phyloP scores from a whole-genome alignment of 2,888 invertebrate genomes.

The Nematopogon swammerdamellus region DNA sequence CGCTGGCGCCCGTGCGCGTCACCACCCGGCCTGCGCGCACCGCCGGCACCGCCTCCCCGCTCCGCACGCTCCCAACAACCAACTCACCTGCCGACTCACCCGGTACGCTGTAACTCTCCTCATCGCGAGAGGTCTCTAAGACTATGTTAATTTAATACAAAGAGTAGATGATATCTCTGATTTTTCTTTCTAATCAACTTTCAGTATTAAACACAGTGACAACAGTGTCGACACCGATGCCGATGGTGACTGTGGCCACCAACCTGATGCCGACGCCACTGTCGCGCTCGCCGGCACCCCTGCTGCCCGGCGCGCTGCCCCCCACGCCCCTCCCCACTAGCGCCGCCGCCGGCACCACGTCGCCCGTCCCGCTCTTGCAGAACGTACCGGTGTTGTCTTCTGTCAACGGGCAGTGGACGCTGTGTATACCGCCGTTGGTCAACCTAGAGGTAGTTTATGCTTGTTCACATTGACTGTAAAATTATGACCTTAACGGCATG shows the following conservation, averaged over 20 bases:
- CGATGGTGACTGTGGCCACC: slow-evolving; percentile 10
- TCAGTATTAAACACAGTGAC: too few species aligned
- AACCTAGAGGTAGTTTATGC: neutral
- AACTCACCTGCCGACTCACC: too few species aligned
- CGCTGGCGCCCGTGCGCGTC: slow-evolving; percentile 26
- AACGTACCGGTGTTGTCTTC: slow-evolving; percentile 44
- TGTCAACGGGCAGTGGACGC: slow-evolving; percentile 47
- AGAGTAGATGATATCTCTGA: too few species aligned
- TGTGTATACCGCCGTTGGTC: slow-evolving; percentile 42
- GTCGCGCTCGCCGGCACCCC: slow-evolving; percentile 7
- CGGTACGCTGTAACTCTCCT: too few species aligned
- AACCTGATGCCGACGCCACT: neutral
- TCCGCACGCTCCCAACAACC: too few species aligned
- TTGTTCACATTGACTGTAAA: too few species aligned
- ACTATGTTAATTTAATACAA: too few species aligned
- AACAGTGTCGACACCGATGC: slow-evolving; percentile 22
- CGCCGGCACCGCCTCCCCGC: neutral
- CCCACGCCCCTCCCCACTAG: neutral
- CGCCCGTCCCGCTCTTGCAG: slow-evolving; percentile 26
- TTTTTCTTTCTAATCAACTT: too few species aligned
- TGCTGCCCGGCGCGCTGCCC: slow-evolving; percentile 4
- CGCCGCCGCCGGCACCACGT: neutral
- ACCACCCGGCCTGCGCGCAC: slow-evolving; percentile 26
- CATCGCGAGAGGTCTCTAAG: too few species aligned
- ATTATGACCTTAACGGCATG: too few species aligned